These are phyloP conservation scores for Pseudorhiza aurosa DNA, from an alignment of 30 jellyfish, hydroid and myxozoan species.

Conservation along the genomic window DNA sequence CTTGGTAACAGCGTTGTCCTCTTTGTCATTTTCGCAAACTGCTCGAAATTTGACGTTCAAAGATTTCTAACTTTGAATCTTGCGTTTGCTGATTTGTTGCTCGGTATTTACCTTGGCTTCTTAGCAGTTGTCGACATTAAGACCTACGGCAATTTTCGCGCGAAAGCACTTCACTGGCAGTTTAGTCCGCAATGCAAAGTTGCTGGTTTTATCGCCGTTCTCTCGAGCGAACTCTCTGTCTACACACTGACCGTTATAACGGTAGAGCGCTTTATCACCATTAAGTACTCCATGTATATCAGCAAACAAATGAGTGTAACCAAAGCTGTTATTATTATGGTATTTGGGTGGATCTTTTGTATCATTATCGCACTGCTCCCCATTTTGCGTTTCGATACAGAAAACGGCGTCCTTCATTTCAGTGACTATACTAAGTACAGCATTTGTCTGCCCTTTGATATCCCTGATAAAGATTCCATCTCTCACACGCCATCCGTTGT, in stretches of 20 bases:
- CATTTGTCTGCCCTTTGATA: conserved; percentile 91
- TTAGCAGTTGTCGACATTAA: conserved; percentile 80
- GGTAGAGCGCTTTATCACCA: conserved; percentile 85
- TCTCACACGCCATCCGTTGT: conserved; percentile 57
- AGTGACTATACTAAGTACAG: conserved; percentile 90
- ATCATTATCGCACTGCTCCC: conserved; percentile 79
- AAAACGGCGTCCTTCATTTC: conserved; percentile 65
- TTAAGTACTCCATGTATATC: conserved; percentile 83
- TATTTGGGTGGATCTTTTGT: conserved; percentile 89
- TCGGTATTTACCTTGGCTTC: conserved; percentile 85
- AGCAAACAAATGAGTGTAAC: conserved; percentile 64
- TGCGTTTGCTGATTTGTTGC: conserved; percentile 90
- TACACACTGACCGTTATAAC: conserved; percentile 85
- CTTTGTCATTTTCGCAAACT: conserved; percentile 70
- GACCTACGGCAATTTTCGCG: conserved; percentile 93
- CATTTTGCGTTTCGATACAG: conserved; percentile 45
- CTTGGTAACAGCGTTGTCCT: conserved; percentile 87
- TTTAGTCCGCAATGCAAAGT: conserved; percentile 84
- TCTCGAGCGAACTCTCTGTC: conserved; percentile 92
- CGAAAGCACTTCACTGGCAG: conserved; percentile 97
- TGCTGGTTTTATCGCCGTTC: conserved; percentile 96
- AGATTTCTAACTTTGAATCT: conserved; percentile 83
- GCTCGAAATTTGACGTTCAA: conserved; percentile 88
- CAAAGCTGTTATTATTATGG: conserved; percentile 74
- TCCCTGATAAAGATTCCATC: conserved; percentile 63